Conservation (phyloP, 1,140 invertebrate species). For the Polyergus mexicanus region DNA sequence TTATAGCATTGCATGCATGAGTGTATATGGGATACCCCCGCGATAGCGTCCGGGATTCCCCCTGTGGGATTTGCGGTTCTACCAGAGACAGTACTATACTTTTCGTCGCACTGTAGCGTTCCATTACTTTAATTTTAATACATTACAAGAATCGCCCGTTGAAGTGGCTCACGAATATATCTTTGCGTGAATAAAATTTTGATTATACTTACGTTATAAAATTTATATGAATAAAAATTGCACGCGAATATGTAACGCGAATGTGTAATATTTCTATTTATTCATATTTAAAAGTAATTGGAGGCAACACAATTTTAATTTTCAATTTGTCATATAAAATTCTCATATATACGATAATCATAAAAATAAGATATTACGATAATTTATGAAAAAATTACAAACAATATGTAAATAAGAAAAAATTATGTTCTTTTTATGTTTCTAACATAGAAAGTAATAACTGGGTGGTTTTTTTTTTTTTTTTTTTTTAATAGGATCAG, state of each 20-base stretch:
- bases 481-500: neutral
- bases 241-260: neutral
- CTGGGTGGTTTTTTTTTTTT: no score
- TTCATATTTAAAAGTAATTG: neutral
- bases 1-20: neutral
- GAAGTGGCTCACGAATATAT: neutral
- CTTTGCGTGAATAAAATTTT: neutral
- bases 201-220: neutral
- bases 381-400: neutral
- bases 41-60: neutral
- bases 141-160: neutral
- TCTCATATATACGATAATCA: neutral
- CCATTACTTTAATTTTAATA: constrained; percentile 12
- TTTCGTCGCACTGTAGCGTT: constrained; percentile 8
- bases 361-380: no score
- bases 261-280: neutral
- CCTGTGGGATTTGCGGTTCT: constrained; percentile 29
- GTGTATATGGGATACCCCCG: constrained; percentile 11
- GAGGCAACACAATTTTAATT: neutral
- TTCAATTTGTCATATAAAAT: neutral
- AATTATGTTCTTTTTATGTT: no score
- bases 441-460: neutral
- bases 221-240: constrained; percentile 12
- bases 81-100: neutral
- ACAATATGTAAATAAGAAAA: no score